phyloP scores from a whole-genome alignment of 2,797 vertebrate genomes.

The Adrianichthys oophorus region DNA sequence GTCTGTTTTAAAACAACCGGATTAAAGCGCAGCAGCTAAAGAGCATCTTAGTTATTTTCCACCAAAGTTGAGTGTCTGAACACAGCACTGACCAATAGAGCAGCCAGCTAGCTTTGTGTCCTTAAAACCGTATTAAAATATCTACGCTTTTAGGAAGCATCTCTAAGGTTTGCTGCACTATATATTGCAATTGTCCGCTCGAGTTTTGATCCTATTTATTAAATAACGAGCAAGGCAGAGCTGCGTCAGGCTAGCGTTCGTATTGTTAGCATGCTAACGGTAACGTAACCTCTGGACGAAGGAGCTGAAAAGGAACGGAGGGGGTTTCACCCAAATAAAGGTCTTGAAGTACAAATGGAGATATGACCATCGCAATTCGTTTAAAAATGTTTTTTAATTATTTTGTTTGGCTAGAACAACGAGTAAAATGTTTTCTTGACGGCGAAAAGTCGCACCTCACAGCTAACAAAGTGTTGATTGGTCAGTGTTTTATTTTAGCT shows the following conservation, averaged over 20 bases:
- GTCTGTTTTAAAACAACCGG: too few species aligned
- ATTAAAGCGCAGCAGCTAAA: background rate
- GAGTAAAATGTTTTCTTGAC: background rate
- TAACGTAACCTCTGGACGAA: slow-evolving; percentile 44
- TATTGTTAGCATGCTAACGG: slow-evolving; percentile 52
- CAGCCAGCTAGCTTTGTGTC: slow-evolving; percentile 39
- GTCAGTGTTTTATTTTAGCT: background rate
- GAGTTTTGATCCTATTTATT: background rate
- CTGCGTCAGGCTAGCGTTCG: slow-evolving; percentile 7
- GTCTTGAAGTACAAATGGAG: background rate
- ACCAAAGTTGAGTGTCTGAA: slow-evolving; percentile 13
- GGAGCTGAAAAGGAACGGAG: slow-evolving; percentile 15
- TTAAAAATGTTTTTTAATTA: too few species aligned
- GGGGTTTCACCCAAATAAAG: slow-evolving; percentile 19
- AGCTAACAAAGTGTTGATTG: background rate
- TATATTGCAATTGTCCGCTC: background rate
- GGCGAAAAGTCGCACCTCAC: background rate
- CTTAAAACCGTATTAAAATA: slow-evolving; percentile 21
- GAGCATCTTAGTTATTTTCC: background rate
- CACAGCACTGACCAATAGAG: slow-evolving; percentile 32
- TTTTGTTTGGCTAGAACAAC: too few species aligned
- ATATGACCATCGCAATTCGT: too few species aligned
- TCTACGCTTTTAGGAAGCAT: background rate
- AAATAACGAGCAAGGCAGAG: background rate
- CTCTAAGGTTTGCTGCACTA: background rate